Evolutionary conservation across 92 coral and sea anemone genomes (phyloP).

Genomic region (Phymanthus crucifer): DNA sequence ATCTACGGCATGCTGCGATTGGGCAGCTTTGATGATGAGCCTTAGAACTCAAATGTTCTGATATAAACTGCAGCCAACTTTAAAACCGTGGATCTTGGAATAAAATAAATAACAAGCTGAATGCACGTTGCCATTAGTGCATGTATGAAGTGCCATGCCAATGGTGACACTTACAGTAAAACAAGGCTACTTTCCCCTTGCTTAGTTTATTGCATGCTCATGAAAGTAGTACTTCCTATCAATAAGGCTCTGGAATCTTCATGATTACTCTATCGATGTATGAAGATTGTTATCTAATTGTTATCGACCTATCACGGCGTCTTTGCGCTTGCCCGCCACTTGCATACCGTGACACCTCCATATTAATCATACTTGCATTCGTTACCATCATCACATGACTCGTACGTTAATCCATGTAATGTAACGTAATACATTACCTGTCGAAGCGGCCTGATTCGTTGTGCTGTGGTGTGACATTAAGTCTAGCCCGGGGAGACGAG

Average conservation of each 20-base stretch:
- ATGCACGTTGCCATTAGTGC: neutral
- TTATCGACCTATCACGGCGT: neutral
- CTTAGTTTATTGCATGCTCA: neutral
- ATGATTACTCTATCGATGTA: neutral
- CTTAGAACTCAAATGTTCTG: neutral
- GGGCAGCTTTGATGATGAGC: neutral
- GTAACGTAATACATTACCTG: neutral
- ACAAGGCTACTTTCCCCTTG: neutral
- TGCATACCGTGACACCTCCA: neutral
- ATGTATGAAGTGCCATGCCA: neutral
- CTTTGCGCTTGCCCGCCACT: constrained; percentile 6
- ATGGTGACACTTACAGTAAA: neutral
- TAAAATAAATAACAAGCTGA: neutral
- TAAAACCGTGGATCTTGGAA: neutral
- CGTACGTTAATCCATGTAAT: neutral
- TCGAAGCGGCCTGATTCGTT: neutral
- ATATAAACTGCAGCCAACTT: neutral
- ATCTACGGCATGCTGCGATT: too few species aligned
- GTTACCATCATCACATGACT: neutral
- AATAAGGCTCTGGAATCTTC: neutral
- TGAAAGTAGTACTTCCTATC: neutral
- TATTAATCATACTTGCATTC: neutral
- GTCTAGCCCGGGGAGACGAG: neutral
- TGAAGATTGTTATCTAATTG: neutral
- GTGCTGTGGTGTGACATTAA: neutral